Evolutionary conservation across 2,888 invertebrate genomes (phyloP).

Genomic region (Drosophila borborema): DNA sequence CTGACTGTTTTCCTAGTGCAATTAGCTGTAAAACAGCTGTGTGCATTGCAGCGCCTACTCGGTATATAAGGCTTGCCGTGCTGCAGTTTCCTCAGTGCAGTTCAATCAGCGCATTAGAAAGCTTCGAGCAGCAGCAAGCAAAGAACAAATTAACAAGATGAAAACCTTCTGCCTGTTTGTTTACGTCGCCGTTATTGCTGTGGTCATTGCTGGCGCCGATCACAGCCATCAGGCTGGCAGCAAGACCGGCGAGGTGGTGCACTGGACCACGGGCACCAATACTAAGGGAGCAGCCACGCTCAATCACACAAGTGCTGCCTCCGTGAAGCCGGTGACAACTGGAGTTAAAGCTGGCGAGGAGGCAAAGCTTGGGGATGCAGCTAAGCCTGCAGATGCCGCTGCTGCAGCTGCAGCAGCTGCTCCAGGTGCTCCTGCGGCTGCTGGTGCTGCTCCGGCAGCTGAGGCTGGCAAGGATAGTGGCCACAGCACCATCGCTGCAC

Average conservation of each 20-base stretch:
- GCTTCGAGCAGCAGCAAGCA: slow-evolving; percentile 1
- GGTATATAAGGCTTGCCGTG: slow-evolving; percentile 22
- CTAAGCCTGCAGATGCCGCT: not conserved
- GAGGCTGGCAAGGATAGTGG: slow-evolving; percentile 20
- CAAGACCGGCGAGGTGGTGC: slow-evolving; percentile 41
- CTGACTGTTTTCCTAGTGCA: not conserved
- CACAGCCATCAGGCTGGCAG: slow-evolving; percentile 21
- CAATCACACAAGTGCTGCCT: not conserved
- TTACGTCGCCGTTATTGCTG: slow-evolving; percentile 9
- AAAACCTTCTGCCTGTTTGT: slow-evolving; percentile 23
- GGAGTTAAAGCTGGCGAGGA: not conserved
- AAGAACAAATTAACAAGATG: slow-evolving; percentile 23
- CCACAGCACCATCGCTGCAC: not conserved
- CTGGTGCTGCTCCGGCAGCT: not conserved
- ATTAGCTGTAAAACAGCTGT: slow-evolving; percentile 32
- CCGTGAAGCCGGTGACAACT: not conserved
- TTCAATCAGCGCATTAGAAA: slow-evolving; percentile 3
- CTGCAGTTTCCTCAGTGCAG: slow-evolving; percentile 23
- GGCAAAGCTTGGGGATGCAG: not conserved
- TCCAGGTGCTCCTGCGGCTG: not conserved
- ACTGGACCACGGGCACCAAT: slow-evolving; percentile 36
- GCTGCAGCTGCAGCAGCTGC: not conserved
- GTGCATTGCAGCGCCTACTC: accelerated
- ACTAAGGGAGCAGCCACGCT: slow-evolving; percentile 44
- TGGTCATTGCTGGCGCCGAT: slow-evolving; percentile 13